Conservation (phyloP, 2,797 vertebrate species). For the Urophycis tenuis region DNA sequence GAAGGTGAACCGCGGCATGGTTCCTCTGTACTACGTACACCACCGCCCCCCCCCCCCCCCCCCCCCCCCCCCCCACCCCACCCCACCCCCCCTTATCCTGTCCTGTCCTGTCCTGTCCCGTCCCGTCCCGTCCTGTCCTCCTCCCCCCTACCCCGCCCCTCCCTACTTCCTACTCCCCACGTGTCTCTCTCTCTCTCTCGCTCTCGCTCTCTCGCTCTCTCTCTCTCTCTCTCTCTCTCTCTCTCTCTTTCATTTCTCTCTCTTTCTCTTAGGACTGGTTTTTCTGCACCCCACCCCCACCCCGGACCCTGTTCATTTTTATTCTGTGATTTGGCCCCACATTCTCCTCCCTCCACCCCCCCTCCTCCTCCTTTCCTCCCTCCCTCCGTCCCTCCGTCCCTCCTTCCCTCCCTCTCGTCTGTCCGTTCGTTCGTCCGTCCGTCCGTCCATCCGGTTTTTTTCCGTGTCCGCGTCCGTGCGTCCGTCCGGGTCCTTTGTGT, state of each 20-base stretch:
- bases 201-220: constrained; percentile 34
- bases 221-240: constrained; percentile 16
- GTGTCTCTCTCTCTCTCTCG: constrained; percentile 8
- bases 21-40: constrained; percentile 70
- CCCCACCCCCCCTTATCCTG: constrained; percentile 17
- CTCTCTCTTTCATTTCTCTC: constrained; percentile 25
- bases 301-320: constrained; percentile 17
- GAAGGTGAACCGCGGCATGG: constrained; percentile 91
- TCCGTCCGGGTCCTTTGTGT: constrained; percentile 56
- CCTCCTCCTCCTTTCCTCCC: constrained; percentile 42
- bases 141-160: constrained; percentile 45
- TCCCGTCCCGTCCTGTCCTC: constrained; percentile 23
- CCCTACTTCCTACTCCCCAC: constrained; percentile 26
- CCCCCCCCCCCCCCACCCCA: constrained; percentile 34
- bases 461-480: constrained; percentile 22
- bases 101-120: constrained; percentile 22
- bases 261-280: constrained; percentile 11
- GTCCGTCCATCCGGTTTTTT: constrained; percentile 27
- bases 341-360: constrained; percentile 46
- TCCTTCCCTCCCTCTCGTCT: constrained; percentile 27
- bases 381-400: constrained; percentile 42
- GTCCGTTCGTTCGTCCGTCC: constrained; percentile 50
- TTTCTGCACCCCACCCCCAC: constrained; percentile 32
- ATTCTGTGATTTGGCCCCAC: constrained; percentile 62
- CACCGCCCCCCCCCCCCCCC: constrained; percentile 40